Base-by-base conservation (phyloP, 1,140 invertebrate genomes). In the Vollenhovia emeryi region DNA sequence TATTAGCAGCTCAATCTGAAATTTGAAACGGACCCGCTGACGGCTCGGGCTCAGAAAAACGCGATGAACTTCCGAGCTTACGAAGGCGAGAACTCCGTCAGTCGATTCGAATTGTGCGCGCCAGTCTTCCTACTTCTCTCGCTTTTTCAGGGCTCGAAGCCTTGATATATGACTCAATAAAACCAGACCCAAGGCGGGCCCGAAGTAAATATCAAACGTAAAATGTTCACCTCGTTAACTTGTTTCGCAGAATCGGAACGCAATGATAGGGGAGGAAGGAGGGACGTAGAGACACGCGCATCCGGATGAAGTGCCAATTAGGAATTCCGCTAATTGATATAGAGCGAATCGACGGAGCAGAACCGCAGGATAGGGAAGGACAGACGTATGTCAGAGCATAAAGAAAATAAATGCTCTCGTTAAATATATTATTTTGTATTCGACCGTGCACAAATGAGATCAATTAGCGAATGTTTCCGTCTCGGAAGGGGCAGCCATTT, bases 121-220 rank as follows among this genome's bases (percentile, higher is more conserved):
- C 71, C 21, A 21, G 43, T 84, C 71, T 73, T 84, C 50, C 62
- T 30, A 40, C 43, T 59, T 57, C 52, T 18, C 30, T 78, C 36
- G 69, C 50, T 33, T 86, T 79, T 87, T 76, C 21, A 60, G 83
- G 83, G 69, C 69, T 59, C 87, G 45, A 75, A 84, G 73, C 86
- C 92, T 92, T 93, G 93, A 93, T 93, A 93, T 93, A 94, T 89
- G 93, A 90, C 92, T 91, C 93, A 91, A 93, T 93, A 93, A 94
- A 94, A 94, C 87, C 89, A 89, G 90, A 89, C 88, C 91, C 91
- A 89, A 90, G 91, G 89, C 91, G 91, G 91, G 78, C 60, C 86
- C 82, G 85, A 86, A 87, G 91, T 92, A 93, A 94, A 94, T 93
- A 94, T 93, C 92, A 93, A 93, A 93, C 91, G 92, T 92, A 91